Evolutionary conservation across 1,140 invertebrate genomes (phyloP).

Genomic region (Steinernema khuongi): DNA sequence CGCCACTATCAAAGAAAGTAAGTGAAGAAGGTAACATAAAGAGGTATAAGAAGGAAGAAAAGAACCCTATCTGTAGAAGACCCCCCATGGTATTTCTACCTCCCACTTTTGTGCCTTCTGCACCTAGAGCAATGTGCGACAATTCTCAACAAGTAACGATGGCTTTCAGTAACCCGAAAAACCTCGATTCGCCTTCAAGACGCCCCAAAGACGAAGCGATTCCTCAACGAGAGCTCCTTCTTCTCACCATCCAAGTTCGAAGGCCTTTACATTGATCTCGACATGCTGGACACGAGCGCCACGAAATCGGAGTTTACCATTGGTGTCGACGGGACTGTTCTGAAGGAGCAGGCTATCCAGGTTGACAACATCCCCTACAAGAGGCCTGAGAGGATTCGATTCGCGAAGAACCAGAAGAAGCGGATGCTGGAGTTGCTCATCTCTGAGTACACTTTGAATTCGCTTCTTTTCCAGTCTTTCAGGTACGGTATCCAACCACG

Average conservation of each 20-base stretch:
- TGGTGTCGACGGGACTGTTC: constrained; percentile 34
- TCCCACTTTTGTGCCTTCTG: no score
- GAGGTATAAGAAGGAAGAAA: neutral
- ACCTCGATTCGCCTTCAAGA: constrained; percentile 2
- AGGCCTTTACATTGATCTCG: neutral
- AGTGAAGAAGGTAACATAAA: neutral
- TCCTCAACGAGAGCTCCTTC: neutral
- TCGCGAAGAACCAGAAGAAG: constrained; percentile 26
- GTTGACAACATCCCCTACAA: constrained; percentile 23
- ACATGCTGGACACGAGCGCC: constrained; percentile 28
- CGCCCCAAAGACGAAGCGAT: neutral
- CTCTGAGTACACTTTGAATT: constrained; percentile 35
- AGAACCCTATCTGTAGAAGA: no score
- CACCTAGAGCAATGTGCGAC: no score
- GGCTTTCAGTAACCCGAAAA: neutral
- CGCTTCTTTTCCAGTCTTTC: constrained; percentile 34
- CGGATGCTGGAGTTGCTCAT: constrained; percentile 29
- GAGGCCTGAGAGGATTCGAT: constrained; percentile 29
- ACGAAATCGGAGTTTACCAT: constrained; percentile 33
- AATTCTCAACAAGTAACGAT: no score
- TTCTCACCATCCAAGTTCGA: neutral
- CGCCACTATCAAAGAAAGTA: neutral
- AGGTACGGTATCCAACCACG: neutral
- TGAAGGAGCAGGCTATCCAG: constrained; percentile 11
- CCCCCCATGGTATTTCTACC: no score